phyloP scores from a whole-genome alignment of 2,888 invertebrate species.

The Drosophila kanekoi region DNA sequence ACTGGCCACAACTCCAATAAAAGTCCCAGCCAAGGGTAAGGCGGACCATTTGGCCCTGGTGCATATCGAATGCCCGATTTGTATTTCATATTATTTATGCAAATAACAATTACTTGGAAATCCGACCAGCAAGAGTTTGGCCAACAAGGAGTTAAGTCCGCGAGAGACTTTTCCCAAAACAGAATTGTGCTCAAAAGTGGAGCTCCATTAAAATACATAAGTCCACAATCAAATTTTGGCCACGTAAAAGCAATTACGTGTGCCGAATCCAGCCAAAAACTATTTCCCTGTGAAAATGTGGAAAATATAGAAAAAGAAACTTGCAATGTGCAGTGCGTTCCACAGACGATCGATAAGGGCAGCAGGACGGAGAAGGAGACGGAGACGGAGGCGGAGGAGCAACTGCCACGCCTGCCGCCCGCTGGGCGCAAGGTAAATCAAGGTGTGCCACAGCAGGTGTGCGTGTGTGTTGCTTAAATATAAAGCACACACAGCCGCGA shows the following conservation, averaged over 20 bases:
- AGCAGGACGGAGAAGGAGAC: constrained; percentile 26
- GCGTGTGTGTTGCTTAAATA: constrained; percentile 44
- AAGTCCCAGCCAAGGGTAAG: constrained; percentile 56
- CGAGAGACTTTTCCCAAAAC: constrained; percentile 7
- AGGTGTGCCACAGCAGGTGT: constrained; percentile 67
- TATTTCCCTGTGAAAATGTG: constrained; percentile 39
- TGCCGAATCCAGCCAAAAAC: constrained; percentile 32
- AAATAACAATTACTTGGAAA: constrained; percentile 5
- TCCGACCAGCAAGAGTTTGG: neutral
- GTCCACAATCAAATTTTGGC: constrained; percentile 38
- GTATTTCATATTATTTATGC: constrained; percentile 11
- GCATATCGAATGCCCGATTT: neutral
- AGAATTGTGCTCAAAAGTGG: constrained; percentile 13
- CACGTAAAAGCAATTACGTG: constrained; percentile 67
- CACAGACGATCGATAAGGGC: constrained; percentile 66
- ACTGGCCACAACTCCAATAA: constrained; percentile 16
- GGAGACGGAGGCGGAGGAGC: neutral
- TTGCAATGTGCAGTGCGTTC: constrained; percentile 20
- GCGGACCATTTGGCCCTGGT: constrained; percentile 4
- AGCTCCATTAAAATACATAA: constrained; percentile 8
- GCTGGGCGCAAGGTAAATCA: constrained; percentile 60
- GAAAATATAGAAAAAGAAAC: constrained; percentile 3
- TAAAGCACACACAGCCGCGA: constrained; percentile 39
- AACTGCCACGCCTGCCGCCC: constrained; percentile 30
- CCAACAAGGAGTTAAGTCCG: constrained; percentile 8